These are phyloP conservation scores for Stictocephala bisonia DNA, from an alignment of 2,888 invertebrate species.

Conservation along the genomic window DNA sequence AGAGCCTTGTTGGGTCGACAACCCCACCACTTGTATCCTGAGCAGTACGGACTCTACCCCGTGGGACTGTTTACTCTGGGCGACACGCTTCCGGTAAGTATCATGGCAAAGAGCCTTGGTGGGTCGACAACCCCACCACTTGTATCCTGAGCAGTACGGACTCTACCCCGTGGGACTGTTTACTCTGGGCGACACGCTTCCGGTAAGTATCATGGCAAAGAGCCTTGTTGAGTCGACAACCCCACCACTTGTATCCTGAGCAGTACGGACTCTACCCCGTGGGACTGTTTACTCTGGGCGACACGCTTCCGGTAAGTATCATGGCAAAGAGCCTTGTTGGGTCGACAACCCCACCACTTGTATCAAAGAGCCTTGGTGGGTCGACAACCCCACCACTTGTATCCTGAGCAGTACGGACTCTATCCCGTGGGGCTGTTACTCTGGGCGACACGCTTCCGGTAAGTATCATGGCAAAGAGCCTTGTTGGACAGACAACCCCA, in stretches of 20 bases:
- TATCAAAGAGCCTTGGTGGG: conserved; percentile 86
- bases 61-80: conserved; percentile 77
- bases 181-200: conserved; percentile 72
- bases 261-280: conserved; percentile 84
- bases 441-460: conserved; percentile 78
- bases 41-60: conserved; percentile 80
- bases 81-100: conserved; percentile 82
- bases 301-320: conserved; percentile 83
- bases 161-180: conserved; percentile 85
- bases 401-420: conserved; percentile 73
- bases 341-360: too few species aligned
- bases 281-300: conserved; percentile 74
- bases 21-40: conserved; percentile 63
- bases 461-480: too few species aligned
- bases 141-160: conserved; percentile 70
- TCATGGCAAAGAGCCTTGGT: too few species aligned
- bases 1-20: conserved; percentile 78
- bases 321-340: too few species aligned
- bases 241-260: conserved; percentile 63
- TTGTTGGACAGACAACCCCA: conserved; percentile 73
- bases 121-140: conserved; percentile 67
- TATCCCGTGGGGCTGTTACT: conserved; percentile 83
- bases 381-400: conserved; percentile 65
- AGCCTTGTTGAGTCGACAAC: conserved; percentile 76
- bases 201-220: too few species aligned